phyloP scores from a whole-genome alignment of 2,113 vertebrate species.

The Indicator indicator region DNA sequence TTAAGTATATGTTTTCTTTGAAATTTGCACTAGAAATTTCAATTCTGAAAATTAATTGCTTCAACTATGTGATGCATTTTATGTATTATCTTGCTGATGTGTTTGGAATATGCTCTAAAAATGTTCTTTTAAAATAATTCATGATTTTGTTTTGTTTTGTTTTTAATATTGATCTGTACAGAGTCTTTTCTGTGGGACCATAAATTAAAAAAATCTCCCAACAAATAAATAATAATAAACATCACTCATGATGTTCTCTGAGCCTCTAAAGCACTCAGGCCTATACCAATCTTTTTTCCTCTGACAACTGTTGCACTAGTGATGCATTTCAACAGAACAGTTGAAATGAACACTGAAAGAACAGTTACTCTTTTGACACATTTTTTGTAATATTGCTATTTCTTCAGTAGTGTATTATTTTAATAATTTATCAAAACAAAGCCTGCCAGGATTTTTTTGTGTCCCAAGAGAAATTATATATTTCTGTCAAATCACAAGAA shows the following conservation, averaged over 20 bases:
- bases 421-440: conserved; percentile 58
- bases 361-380: neutral
- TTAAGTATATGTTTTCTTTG: neutral
- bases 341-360: conserved; percentile 14
- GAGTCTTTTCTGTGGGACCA: neutral
- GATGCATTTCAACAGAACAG: conserved; percentile 36
- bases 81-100: neutral
- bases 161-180: neutral
- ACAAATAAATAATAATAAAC: conserved; percentile 58
- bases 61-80: rapidly evolving
- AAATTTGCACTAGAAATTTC: neutral
- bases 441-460: conserved; percentile 18
- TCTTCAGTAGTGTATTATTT: conserved; percentile 28
- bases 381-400: conserved; percentile 31
- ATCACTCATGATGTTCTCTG: conserved; percentile 4
- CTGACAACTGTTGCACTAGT: conserved; percentile 35
- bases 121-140: neutral
- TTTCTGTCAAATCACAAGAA: conserved; percentile 12
- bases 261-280: neutral
- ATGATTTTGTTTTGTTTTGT: neutral
- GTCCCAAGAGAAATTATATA: conserved; percentile 5
- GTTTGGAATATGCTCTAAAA: neutral
- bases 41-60: neutral
- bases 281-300: conserved; percentile 37
- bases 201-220: neutral